Conservation (phyloP, 2,113 vertebrate genomes). For the Rissa tridactyla region DNA sequence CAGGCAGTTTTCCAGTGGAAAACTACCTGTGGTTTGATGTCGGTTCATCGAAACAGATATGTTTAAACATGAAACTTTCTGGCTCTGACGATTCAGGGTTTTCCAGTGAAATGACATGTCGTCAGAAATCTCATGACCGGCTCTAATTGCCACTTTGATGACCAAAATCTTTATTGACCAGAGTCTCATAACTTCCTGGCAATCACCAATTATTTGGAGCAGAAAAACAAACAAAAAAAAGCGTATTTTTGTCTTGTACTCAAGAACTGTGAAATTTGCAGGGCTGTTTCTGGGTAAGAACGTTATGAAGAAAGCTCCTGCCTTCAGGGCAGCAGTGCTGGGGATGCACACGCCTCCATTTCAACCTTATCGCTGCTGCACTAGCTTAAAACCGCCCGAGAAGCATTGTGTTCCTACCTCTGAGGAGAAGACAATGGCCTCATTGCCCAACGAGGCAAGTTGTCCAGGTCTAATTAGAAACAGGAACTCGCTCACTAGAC, state of each 20-base stretch:
- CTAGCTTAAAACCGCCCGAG: not conserved
- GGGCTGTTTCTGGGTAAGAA: not conserved
- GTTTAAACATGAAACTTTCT: slow-evolving; percentile 1
- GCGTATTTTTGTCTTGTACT: not conserved
- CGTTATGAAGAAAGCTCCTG: not conserved
- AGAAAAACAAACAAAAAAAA: not conserved
- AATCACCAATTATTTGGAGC: not conserved
- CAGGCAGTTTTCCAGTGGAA: slow-evolving; percentile 18
- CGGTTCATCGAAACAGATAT: not conserved
- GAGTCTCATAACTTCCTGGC: not conserved
- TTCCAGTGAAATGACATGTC: not conserved
- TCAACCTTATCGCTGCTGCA: not conserved
- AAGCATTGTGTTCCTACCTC: not conserved
- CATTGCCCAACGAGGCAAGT: not conserved
- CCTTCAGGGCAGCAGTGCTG: not conserved
- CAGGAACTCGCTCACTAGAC: not conserved
- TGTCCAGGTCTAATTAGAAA: slow-evolving; percentile 45
- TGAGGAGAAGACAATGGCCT: slow-evolving; percentile 29
- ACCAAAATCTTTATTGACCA: not conserved
- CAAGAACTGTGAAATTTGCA: not conserved
- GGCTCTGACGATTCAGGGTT: not conserved
- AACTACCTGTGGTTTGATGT: slow-evolving; percentile 28
- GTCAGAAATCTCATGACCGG: not conserved
- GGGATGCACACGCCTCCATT: not conserved
- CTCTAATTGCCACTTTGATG: slow-evolving; percentile 15